Evolutionary conservation across 1,140 invertebrate species (phyloP).

Genomic region (Choristoneura fumiferana): DNA sequence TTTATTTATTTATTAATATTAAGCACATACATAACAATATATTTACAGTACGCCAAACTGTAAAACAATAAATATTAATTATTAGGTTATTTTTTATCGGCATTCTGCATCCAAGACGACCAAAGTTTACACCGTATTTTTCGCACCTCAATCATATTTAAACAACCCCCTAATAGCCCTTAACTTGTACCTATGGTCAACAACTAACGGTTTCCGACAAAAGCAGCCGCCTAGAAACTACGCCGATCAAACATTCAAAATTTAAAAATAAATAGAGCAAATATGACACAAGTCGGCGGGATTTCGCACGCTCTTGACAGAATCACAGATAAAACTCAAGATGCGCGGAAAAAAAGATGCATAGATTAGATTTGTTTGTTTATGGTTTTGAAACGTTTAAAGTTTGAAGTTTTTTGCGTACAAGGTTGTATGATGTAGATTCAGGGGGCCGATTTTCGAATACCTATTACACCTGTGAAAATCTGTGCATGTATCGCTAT

Average conservation of each 20-base stretch:
- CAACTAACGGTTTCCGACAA: slow-evolving; percentile 61
- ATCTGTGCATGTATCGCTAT: no score
- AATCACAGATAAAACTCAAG: slow-evolving; percentile 46
- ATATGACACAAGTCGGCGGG: neutral
- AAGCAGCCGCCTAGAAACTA: slow-evolving; percentile 39
- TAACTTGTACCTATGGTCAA: slow-evolving; percentile 27
- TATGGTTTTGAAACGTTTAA: neutral
- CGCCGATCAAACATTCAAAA: slow-evolving; percentile 2
- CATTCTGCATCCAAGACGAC: no score
- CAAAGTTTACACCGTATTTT: no score
- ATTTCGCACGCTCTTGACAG: slow-evolving; percentile 66
- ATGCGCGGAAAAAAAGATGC: slow-evolving; percentile 21
- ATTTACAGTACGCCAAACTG: no score
- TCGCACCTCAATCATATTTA: neutral
- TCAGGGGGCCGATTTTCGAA: no score
- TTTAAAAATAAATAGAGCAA: neutral
- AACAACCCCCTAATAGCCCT: slow-evolving; percentile 2
- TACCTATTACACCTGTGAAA: no score
- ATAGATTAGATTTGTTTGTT: slow-evolving; percentile 7
- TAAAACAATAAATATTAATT: no score
- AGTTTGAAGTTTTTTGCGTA: no score
- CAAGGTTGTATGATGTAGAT: no score
- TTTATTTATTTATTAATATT: no score
- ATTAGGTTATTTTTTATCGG: no score
- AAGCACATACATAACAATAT: no score